phyloP scores from a whole-genome alignment of 2,888 invertebrate species.

The Hermaeophaga mercurialis region DNA sequence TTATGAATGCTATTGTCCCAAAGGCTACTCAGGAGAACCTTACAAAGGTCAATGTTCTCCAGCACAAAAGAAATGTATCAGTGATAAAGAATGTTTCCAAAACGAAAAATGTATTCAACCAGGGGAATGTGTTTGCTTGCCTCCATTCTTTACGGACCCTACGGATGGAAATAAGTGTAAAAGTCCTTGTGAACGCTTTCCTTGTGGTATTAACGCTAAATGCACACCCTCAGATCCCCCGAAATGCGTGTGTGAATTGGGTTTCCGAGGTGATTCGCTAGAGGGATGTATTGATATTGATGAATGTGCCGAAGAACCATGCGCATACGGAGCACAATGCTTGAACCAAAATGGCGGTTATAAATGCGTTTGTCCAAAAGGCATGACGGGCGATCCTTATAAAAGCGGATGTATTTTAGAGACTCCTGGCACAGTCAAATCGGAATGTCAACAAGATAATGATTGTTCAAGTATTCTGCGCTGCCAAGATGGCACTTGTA shows the following conservation, averaged over 20 bases:
- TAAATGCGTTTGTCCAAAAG: constrained; percentile 83
- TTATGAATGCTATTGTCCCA: constrained; percentile 80
- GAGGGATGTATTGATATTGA: constrained; percentile 85
- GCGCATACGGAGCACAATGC: constrained; percentile 87
- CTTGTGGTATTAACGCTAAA: constrained; percentile 88
- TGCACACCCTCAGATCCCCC: constrained; percentile 90
- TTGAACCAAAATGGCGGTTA: constrained; percentile 85
- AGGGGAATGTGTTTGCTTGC: constrained; percentile 89
- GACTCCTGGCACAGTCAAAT: constrained; percentile 62
- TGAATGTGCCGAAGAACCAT: constrained; percentile 83
- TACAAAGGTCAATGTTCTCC: constrained; percentile 82
- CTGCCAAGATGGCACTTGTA: constrained; percentile 78
- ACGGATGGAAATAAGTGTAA: constrained; percentile 85
- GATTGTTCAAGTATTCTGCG: constrained; percentile 82
- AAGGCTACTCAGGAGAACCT: constrained; percentile 81
- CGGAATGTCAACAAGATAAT: constrained; percentile 72
- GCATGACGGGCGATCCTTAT: constrained; percentile 84
- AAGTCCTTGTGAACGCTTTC: constrained; percentile 89
- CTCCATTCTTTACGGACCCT: constrained; percentile 86
- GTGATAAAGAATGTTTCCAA: constrained; percentile 80
- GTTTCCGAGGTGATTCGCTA: constrained; percentile 85
- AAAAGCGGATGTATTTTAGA: constrained; percentile 75
- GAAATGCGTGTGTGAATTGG: constrained; percentile 84
- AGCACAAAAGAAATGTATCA: constrained; percentile 80
- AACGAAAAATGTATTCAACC: constrained; percentile 93